A percentile compares a stretch with the other conserved stretches of the same genome.
Evolutionary conservation across 2,113 vertebrate species (phyloP).

Genomic region (Hemicordylus capensis): DNA sequence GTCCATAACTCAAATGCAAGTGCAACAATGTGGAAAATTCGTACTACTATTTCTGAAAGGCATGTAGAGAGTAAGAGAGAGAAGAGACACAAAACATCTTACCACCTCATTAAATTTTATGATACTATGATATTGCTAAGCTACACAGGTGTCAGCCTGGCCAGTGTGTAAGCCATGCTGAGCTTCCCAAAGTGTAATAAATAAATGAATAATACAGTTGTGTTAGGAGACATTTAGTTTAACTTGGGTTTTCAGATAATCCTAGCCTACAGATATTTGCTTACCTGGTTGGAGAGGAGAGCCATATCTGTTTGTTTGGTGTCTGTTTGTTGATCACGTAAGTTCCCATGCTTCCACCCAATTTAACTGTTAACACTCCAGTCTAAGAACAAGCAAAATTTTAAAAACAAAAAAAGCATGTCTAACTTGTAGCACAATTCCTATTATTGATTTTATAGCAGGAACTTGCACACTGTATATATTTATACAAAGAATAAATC

Average conservation of each 20-base stretch:
- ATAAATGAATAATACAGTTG: fast-evolving
- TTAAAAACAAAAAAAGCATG: not conserved
- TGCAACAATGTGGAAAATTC: fast-evolving
- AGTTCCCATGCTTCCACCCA: constrained; percentile 87
- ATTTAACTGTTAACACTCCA: constrained; percentile 90
- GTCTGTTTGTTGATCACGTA: constrained; percentile 99
- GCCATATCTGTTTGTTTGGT: constrained; percentile 95
- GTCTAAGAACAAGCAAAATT: constrained; percentile 72
- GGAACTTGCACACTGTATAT: not conserved
- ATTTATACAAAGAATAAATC: not conserved
- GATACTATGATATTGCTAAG: not conserved
- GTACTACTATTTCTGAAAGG: not conserved
- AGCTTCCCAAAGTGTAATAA: not conserved
- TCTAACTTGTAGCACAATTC: not conserved
- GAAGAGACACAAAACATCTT: not conserved
- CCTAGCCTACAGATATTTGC: not conserved
- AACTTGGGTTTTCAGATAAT: constrained; percentile 1
- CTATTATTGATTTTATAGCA: not conserved
- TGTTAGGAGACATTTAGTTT: constrained; percentile 1
- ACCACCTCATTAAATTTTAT: not conserved
- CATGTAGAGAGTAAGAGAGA: not conserved
- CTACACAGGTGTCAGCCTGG: not conserved
- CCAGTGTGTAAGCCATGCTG: not conserved
- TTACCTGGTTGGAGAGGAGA: constrained; percentile 93
- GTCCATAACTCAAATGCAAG: not conserved